These are phyloP conservation scores for Cheilosia vernalis DNA, from an alignment of 2,888 invertebrate genomes.

Conservation along the genomic window DNA sequence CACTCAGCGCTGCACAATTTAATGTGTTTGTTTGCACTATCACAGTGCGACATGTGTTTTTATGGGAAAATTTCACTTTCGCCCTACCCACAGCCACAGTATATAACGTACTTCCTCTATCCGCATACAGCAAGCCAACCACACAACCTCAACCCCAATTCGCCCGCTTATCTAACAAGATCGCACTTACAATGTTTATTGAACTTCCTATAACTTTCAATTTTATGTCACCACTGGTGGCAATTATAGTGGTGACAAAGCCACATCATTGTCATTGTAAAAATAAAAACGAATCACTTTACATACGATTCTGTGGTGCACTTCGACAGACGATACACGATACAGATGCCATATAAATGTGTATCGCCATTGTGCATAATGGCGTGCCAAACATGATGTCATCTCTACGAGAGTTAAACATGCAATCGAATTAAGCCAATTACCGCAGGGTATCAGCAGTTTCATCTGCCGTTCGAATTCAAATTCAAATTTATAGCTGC, in stretches of 20 bases:
- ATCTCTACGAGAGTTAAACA: slow-evolving; percentile 2
- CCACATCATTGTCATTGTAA: background rate
- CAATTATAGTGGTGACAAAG: slow-evolving; percentile 23
- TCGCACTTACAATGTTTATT: slow-evolving; percentile 11
- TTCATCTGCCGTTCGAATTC: slow-evolving; percentile 24
- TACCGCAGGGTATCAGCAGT: slow-evolving; percentile 19
- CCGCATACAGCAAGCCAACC: background rate
- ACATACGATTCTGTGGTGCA: slow-evolving; percentile 23
- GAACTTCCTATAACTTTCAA: slow-evolving; percentile 34
- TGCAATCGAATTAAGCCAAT: slow-evolving; percentile 50
- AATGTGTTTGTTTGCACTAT: background rate
- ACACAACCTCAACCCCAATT: slow-evolving; percentile 13
- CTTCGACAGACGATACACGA: background rate
- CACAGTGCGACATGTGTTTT: background rate
- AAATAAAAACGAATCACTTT: background rate
- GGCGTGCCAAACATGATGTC: slow-evolving; percentile 4
- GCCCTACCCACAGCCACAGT: background rate
- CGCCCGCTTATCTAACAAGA: slow-evolving; percentile 12
- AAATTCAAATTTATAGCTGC: slow-evolving; percentile 3
- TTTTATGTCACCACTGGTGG: slow-evolving; percentile 9
- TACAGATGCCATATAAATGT: background rate
- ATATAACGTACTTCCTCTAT: background rate
- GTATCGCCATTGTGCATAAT: slow-evolving; percentile 1
- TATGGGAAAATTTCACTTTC: background rate
- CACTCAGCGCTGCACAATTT: too few relatives aligned